Evolutionary conservation across 2,797 vertebrate genomes (phyloP), one percentile per base, ranked within the genome.

Genomic region (Anolis apletophallus): DNA sequence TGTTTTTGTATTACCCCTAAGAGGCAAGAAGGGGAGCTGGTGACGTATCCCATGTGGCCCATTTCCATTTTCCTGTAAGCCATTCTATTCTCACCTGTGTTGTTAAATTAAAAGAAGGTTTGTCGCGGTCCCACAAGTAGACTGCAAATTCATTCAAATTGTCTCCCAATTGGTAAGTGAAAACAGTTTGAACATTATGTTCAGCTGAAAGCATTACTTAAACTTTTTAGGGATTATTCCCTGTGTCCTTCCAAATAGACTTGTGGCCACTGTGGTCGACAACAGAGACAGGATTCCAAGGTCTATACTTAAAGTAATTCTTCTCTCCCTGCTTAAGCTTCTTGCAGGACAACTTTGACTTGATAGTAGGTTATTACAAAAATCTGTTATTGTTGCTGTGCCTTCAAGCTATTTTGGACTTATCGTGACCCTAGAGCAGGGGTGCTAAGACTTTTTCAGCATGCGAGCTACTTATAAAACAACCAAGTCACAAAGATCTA

Each of bases 31-130:
- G 84, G 17, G 36, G 23, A 54, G 75, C n/a, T 81, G 75, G 61
- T 88, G 54, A 79, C 32, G 9, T 0, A 0, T 13, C 0, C 0
- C 2, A 26, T 23, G 2, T 0, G 0, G 19, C 0, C 0, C 3
- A 0, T 77, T 85, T 1, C 77, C 57, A 67, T 68, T 78, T 50
- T 74, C 68, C 14, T 19, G 16, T 0, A 7, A 71, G 77, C 81
- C 46, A 46, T 46, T 8, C 81, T 86, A 59, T 69, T 80, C n/a
- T 23, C 85, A 86, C 69, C 71, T 74, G 81, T 59, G n/a, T 17
- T 59, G 69, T 61, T 80, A 26, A 83, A 82, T 83, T 80, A 74
- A 86, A 80, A 32, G 23, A 46, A 57, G 29, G 46, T 54, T 73
- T 82, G 74, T 67, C 83, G 64, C 29, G 50, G 21, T 26, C 34